Base-by-base conservation (phyloP, 2,888 invertebrate genomes). In the Seira ritae region DNA sequence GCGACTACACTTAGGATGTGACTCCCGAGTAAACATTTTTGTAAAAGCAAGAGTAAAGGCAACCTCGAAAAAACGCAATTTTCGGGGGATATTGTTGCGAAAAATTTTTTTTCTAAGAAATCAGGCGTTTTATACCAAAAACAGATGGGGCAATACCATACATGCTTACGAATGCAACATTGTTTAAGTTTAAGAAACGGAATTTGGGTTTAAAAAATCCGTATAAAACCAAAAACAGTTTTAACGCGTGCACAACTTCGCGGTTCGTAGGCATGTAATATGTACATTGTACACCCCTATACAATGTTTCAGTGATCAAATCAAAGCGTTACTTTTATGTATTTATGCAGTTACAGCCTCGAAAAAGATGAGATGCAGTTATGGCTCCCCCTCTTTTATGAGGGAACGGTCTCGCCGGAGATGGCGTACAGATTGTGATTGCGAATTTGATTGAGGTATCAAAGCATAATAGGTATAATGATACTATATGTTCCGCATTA, bases 261-360 rank as follows among this genome's bases (percentile, higher is more conserved):
- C 8, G 31, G 31, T 8, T 31, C 8, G 31, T 31, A n/a, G n/a
- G n/a, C n/a, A n/a, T n/a, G n/a, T n/a, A n/a, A n/a, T n/a, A n/a
- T n/a, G n/a, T n/a, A n/a, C n/a, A 31, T 31, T 31, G 31, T 31
- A 31, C 31, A 2, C 8, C 31, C 8, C 31, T 31, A 4, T 31
- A 31, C 31, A n/a, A n/a, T n/a, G n/a, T n/a, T n/a, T n/a, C 8
- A 31, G 31, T 31, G n/a, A n/a, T n/a, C n/a, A n/a, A n/a, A n/a
- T n/a, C n/a, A 31, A 31, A 31, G 31, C 31, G 31, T 50, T n/a
- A 50, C 50, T 50, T 50, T 50, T 50, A 50, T 50, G 50, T 50
- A 8, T 12, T n/a, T 50, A 50, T 50, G 50, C 50, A 50, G 15
- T 50, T 50, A 50, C 31, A 31, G 8, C 31, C 31, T 31, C 31